These are phyloP conservation scores for Meteorus cinctellus DNA, from an alignment of 2,888 invertebrate species.

Conservation along the genomic window DNA sequence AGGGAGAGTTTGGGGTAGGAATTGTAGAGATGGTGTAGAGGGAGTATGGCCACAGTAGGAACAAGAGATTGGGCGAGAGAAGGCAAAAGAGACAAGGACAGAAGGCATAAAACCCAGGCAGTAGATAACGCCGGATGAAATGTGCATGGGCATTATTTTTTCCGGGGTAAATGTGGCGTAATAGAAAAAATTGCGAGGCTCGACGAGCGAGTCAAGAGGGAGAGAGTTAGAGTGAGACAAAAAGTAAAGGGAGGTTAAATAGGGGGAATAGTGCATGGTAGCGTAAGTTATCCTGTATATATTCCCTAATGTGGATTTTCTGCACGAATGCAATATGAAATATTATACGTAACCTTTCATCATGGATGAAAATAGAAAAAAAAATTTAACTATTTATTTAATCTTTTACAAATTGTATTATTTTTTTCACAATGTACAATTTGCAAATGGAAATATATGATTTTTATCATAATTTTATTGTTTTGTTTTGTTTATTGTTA, in stretches of 20 bases:
- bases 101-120: conserved; percentile 44
- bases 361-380: too few relatives aligned
- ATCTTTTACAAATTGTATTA: too few relatives aligned
- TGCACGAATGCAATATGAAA: background rate
- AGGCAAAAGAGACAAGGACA: conserved; percentile 43
- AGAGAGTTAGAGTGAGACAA: background rate
- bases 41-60: conserved; percentile 11
- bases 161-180: conserved; percentile 60
- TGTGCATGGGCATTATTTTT: conserved; percentile 61
- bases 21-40: background rate
- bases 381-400: too few relatives aligned
- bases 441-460: too few relatives aligned
- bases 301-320: background rate
- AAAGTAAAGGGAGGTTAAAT: background rate
- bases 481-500: background rate
- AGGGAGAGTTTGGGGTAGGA: background rate
- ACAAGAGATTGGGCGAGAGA: conserved; percentile 43
- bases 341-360: background rate
- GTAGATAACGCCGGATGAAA: conserved; percentile 62
- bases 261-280: conserved; percentile 1
- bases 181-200: conserved; percentile 53
- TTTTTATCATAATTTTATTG: too few relatives aligned
- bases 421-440: too few relatives aligned
- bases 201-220: background rate
- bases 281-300: conserved; percentile 7